Evolutionary conservation across 1,140 invertebrate species (phyloP), one percentile per base, ranked within the genome.

Genomic region (Colletes gigas): DNA sequence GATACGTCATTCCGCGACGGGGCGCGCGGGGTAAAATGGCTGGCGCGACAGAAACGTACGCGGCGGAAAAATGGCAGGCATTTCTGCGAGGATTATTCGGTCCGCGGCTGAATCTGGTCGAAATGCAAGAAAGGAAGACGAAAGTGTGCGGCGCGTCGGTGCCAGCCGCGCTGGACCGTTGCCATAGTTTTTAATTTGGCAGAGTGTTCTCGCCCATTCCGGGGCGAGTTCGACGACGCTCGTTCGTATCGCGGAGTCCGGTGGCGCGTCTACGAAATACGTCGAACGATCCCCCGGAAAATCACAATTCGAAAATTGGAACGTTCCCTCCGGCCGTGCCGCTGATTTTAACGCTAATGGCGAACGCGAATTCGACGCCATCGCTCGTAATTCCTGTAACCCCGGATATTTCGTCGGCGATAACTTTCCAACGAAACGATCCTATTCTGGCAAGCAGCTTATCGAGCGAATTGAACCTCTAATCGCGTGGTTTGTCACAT

Each of bases 151-250:
- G 8, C 50, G 50, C 10, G 74, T 63, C 67, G 52, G 73, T 87
- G 76, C 73, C 82, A 83, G 50, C 41, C 50, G 39, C 17, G 73
- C 66, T 87, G 85, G 85, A 83, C 14, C 74, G 21, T 19, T 86
- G 85, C 85, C 85, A 87, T 59, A 80, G 86, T 86, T 87, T 87
- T 86, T 87, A 87, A 87, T 87, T 81, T 86, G 78, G 74, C 82
- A 44, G 62, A 86, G 82, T 86, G 78, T 87, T 83, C 83, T 86
- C 78, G 82, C 39, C 71, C 75, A 81, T 86, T 86, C 74, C 52
- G 44, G 65, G 44, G 3, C 17, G 71, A 77, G 65, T 78, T 81
- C 75, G 60, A 60, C 68, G 66, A 54, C 21, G 68, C 54, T 59
- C 44, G 59, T 72, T 59, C 74, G 57, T 78, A 75, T 86, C 57